These are phyloP conservation scores for Perizoma affinitatum DNA, from an alignment of 2,888 invertebrate species.

Conservation along the genomic window DNA sequence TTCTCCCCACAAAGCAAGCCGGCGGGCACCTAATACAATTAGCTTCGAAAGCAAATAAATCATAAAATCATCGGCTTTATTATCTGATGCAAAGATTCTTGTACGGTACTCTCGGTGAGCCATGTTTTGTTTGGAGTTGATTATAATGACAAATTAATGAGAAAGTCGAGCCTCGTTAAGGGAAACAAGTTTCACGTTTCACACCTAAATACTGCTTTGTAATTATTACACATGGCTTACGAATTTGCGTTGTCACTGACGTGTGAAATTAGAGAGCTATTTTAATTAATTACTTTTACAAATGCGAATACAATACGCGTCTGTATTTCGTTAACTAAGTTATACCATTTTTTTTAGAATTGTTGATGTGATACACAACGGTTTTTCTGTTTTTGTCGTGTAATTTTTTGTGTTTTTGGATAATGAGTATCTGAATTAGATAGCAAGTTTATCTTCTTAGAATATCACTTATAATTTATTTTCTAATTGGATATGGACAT, in stretches of 20 bases:
- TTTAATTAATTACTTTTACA: conserved; percentile 76
- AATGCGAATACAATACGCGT: conserved; percentile 46
- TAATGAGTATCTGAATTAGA: not conserved
- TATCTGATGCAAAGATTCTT: conserved; percentile 59
- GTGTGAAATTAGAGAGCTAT: conserved; percentile 68
- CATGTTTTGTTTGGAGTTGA: conserved; percentile 54
- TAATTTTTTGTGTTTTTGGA: conserved; percentile 9
- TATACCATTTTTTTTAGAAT: conserved; percentile 20
- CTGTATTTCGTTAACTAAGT: conserved; percentile 42
- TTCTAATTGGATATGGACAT: conserved; percentile 11
- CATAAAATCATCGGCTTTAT: conserved; percentile 64
- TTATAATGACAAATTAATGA: conserved; percentile 71
- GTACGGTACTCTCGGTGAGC: conserved; percentile 34
- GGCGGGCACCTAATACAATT: conserved; percentile 65
- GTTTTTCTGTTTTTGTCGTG: conserved; percentile 24
- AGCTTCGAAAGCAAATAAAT: conserved; percentile 69
- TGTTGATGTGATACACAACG: conserved; percentile 15
- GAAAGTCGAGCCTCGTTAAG: conserved; percentile 63
- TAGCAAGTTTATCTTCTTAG: conserved; percentile 1
- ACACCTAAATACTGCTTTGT: conserved; percentile 63
- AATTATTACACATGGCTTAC: conserved; percentile 64
- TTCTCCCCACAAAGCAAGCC: conserved; percentile 53
- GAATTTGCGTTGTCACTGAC: conserved; percentile 73
- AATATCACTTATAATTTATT: not conserved
- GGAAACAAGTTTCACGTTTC: conserved; percentile 65